Evolutionary conservation across 2,888 invertebrate genomes (phyloP).

Genomic region (Antheraea yamamai): DNA sequence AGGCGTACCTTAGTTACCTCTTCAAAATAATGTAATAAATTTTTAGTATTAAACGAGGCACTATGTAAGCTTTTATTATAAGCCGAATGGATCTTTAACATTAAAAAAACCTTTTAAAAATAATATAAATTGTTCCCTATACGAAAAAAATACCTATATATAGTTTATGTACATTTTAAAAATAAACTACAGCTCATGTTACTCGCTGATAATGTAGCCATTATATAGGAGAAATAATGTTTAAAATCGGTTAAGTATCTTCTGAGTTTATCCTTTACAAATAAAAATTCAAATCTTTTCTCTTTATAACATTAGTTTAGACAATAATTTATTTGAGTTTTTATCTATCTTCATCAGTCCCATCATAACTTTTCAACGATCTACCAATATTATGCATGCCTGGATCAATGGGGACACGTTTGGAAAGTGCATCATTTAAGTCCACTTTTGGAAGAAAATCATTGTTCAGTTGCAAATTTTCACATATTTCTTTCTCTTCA

Average conservation of each 20-base stretch:
- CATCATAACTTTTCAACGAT: slow-evolving; percentile 62
- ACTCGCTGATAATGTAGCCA: too few relatives aligned
- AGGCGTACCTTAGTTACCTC: neutral
- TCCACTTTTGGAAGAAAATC: slow-evolving; percentile 51
- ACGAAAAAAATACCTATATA: too few relatives aligned
- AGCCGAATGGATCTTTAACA: neutral
- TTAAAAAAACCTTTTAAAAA: neutral
- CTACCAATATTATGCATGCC: slow-evolving; percentile 55
- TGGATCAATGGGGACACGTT: slow-evolving; percentile 47
- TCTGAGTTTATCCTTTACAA: too few relatives aligned
- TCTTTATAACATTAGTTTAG: too few relatives aligned
- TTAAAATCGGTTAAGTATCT: too few relatives aligned
- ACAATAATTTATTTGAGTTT: neutral
- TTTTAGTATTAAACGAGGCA: neutral
- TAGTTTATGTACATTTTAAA: too few relatives aligned
- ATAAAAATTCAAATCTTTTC: neutral
- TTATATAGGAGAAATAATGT: too few relatives aligned
- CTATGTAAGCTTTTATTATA: neutral
- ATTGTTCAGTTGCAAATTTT: slow-evolving; percentile 37
- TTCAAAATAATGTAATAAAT: neutral
- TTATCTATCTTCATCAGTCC: slow-evolving; percentile 45
- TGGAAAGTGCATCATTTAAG: slow-evolving; percentile 50
- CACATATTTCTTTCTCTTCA: slow-evolving; percentile 60
- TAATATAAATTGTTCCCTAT: neutral
- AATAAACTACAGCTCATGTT: too few relatives aligned